Evolutionary conservation across 2,113 vertebrate species (phyloP).

Genomic region (Sturnira hondurensis): DNA sequence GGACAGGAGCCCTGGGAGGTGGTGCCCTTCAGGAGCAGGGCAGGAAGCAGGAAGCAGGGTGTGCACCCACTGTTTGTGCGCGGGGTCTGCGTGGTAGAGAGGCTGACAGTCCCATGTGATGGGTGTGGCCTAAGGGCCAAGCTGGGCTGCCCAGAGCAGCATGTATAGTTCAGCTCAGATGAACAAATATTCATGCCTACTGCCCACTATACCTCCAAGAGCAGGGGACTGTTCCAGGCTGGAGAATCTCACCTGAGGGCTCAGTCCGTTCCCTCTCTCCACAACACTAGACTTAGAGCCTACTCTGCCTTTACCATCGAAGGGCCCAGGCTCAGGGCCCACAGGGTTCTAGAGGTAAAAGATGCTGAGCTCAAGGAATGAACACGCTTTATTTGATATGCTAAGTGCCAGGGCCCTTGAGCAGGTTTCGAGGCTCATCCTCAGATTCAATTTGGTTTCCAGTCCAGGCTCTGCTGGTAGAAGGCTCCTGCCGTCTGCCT

Average conservation of each 20-base stretch:
- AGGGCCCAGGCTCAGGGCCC: not conserved
- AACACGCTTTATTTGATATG: constrained; percentile 55
- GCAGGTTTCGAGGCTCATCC: not conserved
- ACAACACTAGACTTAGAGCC: not conserved
- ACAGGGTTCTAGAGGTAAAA: not conserved
- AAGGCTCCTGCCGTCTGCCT: not conserved
- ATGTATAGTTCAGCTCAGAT: not conserved
- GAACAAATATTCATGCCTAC: not conserved
- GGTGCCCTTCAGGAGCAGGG: not conserved
- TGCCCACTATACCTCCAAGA: not conserved
- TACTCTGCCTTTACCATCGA: not conserved
- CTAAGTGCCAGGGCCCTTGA: not conserved
- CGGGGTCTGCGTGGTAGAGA: not conserved
- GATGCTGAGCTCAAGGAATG: not conserved
- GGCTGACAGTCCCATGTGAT: not conserved
- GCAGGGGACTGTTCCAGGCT: not conserved
- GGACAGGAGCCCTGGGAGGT: not conserved
- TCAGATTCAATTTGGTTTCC: not conserved
- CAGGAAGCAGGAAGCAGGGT: not conserved
- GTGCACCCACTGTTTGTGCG: not conserved
- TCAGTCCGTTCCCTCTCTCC: not conserved
- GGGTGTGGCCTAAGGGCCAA: not conserved
- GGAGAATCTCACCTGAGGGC: not conserved
- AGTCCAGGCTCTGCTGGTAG: not conserved
- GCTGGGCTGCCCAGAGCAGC: not conserved